Base-by-base conservation (phyloP, 2,888 invertebrate species). In the Lordiphosa andalusiaca region DNA sequence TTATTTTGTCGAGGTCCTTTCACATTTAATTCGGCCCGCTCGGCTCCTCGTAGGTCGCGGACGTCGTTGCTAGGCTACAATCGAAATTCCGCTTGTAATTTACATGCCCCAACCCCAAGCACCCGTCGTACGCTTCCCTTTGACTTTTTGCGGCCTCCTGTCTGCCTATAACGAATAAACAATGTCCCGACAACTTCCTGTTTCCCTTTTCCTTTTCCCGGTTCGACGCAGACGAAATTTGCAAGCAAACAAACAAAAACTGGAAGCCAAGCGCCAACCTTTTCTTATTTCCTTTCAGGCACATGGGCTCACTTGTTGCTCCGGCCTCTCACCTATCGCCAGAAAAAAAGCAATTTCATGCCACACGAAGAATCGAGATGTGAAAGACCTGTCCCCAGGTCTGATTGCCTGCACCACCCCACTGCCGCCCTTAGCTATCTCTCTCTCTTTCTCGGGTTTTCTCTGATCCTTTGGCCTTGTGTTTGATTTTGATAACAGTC, bases 321-420 rank as follows among this genome's bases (percentile, higher is more conserved):
- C 67, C 62, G 54, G 57, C 54, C 62, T 64, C 67, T 66, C 48
- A 69, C 69, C 67, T 67, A 64, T 73, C 39, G 69, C 65, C 16
- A 16, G n/a, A n/a, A 16, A 67, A 75, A 83, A 83, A 80, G 77
- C 77, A 80, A 80, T 80, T 83, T 83, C 77, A 73, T 69, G 77
- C 68, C 73, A 78, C 68, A 72, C 65, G 58, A 58, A 57, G 60
- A 73, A 63, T 69, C 71, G 57, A 58, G 70, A 56, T 25, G 12
- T 13, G 47, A 52, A 49, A 61, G 58, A 60, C 57, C 62, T 51
- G 57, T 56, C 58, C 54, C 23, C 53, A 57, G 61, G 68, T 72
- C 57, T 61, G 58, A 72, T 66, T 70, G 64, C 70, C 65, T 25
- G 37, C 40, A 41, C 10, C 25, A 23, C 53, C 40, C 12, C 47